These are phyloP conservation scores for Gila robusta DNA, from an alignment of 2,797 vertebrate genomes.

Conservation along the genomic window DNA sequence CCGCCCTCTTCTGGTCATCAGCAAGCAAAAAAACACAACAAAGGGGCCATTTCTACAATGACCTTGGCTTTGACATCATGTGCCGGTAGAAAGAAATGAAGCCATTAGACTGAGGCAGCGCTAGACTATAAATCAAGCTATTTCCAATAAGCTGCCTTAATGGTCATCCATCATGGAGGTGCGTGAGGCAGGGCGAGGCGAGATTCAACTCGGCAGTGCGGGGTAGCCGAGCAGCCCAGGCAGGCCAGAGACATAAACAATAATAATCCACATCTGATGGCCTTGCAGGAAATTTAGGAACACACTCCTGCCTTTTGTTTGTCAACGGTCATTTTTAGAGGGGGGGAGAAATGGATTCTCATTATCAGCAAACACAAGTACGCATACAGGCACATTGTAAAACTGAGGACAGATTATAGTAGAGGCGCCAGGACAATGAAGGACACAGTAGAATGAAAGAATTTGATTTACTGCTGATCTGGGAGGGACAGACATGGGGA, in stretches of 20 bases:
- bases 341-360: slow-evolving; percentile 58
- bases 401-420: slow-evolving; percentile 31
- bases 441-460: slow-evolving; percentile 21
- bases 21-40: slow-evolving; percentile 94
- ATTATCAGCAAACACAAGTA: slow-evolving; percentile 51
- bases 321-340: slow-evolving; percentile 87
- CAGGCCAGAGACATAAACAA: slow-evolving; percentile 92
- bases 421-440: slow-evolving; percentile 37
- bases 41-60: slow-evolving; percentile 94
- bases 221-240: slow-evolving; percentile 46
- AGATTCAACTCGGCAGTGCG: slow-evolving; percentile 33
- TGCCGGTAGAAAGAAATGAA: slow-evolving; percentile 99
- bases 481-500: slow-evolving; percentile 10
- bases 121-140: slow-evolving; percentile 99
- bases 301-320: slow-evolving; percentile 88
- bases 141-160: slow-evolving; percentile 99
- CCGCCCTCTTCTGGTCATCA: slow-evolving; percentile 92
- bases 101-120: slow-evolving; percentile 98
- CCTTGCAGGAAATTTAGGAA: slow-evolving; percentile 89
- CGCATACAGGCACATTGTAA: slow-evolving; percentile 4
- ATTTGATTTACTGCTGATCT: slow-evolving; percentile 44
- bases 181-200: slow-evolving; percentile 43
- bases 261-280: slow-evolving; percentile 91
- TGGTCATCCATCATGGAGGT: slow-evolving; percentile 95
- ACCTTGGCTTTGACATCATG: slow-evolving; percentile 99